Percentiles rank a stretch among this genome's conserved stretches.
phyloP scores from a whole-genome alignment of 2,888 invertebrate genomes.

The Caenorhabditis angaria region DNA sequence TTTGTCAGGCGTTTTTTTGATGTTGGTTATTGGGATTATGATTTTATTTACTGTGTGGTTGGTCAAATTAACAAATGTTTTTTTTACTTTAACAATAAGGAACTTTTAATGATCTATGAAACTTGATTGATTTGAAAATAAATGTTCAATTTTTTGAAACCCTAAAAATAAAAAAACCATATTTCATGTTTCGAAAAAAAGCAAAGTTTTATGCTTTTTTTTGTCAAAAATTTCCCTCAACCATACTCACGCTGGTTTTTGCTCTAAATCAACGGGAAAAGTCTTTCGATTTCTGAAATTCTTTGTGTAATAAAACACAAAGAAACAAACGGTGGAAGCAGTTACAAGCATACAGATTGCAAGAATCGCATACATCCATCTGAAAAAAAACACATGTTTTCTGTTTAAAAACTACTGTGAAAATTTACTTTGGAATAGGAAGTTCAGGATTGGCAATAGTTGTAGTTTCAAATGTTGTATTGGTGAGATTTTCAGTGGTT shows the following conservation, averaged over 20 bases:
- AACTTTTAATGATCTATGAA: too few species aligned
- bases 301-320: constrained; percentile 25
- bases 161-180: too few species aligned
- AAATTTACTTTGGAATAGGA: constrained; percentile 36
- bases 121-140: too few species aligned
- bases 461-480: constrained; percentile 25
- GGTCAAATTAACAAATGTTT: too few species aligned
- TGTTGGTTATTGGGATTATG: too few species aligned
- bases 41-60: too few species aligned
- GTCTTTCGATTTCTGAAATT: constrained; percentile 22
- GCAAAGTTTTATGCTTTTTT: not conserved
- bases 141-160: too few species aligned
- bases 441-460: constrained; percentile 19
- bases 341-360: constrained; percentile 25
- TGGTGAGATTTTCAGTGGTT: constrained; percentile 21
- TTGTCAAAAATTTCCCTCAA: not conserved
- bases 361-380: constrained; percentile 49
- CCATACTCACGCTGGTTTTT: not conserved
- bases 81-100: too few species aligned
- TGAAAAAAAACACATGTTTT: constrained; percentile 20
- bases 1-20: too few species aligned
- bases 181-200: too few species aligned
- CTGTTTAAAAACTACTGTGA: not conserved
- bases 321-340: constrained; percentile 20
- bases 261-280: not conserved